Percentiles rank a stretch among this genome's conserved stretches.
Evolutionary conservation across 2,888 invertebrate species (phyloP).

Genomic region (Parochlus steinenii): DNA sequence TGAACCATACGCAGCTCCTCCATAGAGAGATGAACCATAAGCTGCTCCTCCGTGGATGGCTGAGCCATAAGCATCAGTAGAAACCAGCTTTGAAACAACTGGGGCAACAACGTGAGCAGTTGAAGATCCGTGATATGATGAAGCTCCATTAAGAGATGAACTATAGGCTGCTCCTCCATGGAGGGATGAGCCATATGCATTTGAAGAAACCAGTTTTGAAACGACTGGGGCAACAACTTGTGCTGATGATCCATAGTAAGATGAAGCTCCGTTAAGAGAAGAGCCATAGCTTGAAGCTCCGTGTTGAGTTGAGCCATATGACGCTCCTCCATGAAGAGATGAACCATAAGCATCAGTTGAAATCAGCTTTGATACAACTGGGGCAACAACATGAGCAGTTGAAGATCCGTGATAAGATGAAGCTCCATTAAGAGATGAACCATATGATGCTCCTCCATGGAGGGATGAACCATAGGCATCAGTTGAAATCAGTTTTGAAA

Average conservation of each 20-base stretch:
- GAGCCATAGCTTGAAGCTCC: constrained; percentile 5
- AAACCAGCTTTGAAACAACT: constrained; percentile 13
- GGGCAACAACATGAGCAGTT: constrained; percentile 15
- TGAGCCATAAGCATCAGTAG: constrained; percentile 14
- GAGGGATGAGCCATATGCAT: constrained; percentile 12
- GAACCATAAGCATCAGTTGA: constrained; percentile 14
- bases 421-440: constrained; percentile 15
- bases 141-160: too few species aligned
- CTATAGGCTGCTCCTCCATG: constrained; percentile 16
- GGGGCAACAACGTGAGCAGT: constrained; percentile 17
- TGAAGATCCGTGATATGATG: constrained; percentile 17
- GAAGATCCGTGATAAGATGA: constrained; percentile 19
- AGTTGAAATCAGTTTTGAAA: constrained; percentile 19
- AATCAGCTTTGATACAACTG: constrained; percentile 9
- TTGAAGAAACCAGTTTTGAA: constrained; percentile 18
- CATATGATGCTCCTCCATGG: constrained; percentile 15
- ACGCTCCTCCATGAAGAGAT: neutral
- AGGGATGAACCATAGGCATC: constrained; percentile 12
- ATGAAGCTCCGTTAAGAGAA: too few species aligned
- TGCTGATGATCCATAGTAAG: constrained; percentile 12
- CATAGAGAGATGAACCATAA: constrained; percentile 2
- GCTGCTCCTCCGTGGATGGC: constrained; percentile 13
- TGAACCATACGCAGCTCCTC: too few species aligned
- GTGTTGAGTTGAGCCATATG: neutral
- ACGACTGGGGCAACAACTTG: constrained; percentile 23